Evolutionary conservation across 2,888 invertebrate genomes (phyloP), one percentile per base, ranked within the genome.

Genomic region (Dasysyrphus albostriatus): DNA sequence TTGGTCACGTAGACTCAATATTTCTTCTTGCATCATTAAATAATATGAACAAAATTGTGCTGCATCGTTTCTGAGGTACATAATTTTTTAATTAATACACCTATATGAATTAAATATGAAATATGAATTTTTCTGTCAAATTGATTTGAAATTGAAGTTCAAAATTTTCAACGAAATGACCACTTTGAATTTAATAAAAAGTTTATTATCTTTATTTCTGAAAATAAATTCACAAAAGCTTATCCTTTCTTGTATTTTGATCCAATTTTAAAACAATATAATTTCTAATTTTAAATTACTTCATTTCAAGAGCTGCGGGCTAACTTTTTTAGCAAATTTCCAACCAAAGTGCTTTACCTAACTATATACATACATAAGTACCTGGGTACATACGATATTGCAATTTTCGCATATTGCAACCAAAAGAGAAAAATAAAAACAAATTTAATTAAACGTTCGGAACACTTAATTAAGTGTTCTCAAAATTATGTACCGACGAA

Each of bases 381-480:
- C n/a, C n/a, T n/a, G n/a, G n/a, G n/a, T n/a, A n/a, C n/a, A 19
- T 58, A 19, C 37, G 14, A 56, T 29, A 54, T 14, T 29, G 54
- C 29, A 54, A 29, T 29, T 37, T 59, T 59, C 12, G 19, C 2
- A 19, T 37, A 59, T 16, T 16, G 16, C 34, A 37, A 37, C 37
- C 7, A 29, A 54, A n/a, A 32, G 14, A 54, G 12, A 16, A 59
- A 59, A 61, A 42, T 12, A 42, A 34, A 24, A 61, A 29, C 16
- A 47, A 47, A 47, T 42, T 14, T 61, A 39, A 61, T 42, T 42
- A 29, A 29, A 42, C 42, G 61, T 42, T 61, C 29, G 5, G 8
- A 61, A 32, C 69, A 78, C 69, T 78, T 44, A 78, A 78, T 78
- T 51, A 79, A 63, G 73, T 58, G 54, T 47, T 29, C 56, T 65